Evolutionary conservation across 2,113 vertebrate genomes (phyloP).

Genomic region (Scalopus aquaticus): DNA sequence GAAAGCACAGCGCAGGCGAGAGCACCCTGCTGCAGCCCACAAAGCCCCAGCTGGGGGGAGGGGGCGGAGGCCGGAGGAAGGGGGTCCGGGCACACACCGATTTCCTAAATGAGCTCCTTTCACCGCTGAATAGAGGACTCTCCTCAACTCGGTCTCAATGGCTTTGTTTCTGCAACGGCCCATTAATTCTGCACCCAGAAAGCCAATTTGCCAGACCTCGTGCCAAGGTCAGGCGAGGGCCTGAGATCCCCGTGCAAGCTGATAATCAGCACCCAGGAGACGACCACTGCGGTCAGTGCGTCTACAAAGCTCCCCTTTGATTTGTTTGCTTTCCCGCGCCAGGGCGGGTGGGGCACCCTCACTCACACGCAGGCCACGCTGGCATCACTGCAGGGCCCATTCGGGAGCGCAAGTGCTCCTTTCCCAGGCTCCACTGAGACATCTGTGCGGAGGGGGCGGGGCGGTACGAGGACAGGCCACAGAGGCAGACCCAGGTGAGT

Average conservation of each 20-base stretch:
- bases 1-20: background rate
- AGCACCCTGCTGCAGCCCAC: slow-evolving; percentile 13
- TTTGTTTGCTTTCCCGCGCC: background rate
- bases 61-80: slow-evolving; percentile 38
- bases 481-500: background rate
- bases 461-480: background rate
- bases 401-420: background rate
- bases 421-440: slow-evolving; percentile 3
- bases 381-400: background rate
- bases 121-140: slow-evolving; percentile 23
- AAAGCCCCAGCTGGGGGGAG: slow-evolving; percentile 70
- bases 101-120: slow-evolving; percentile 62
- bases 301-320: slow-evolving; percentile 29
- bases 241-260: slow-evolving; percentile 37
- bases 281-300: background rate
- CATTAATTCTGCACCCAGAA: slow-evolving; percentile 45
- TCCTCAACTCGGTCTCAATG: slow-evolving; percentile 28
- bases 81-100: background rate
- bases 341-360: background rate
- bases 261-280: background rate
- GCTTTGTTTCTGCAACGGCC: slow-evolving; percentile 52
- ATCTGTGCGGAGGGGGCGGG: background rate
- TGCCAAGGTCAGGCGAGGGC: slow-evolving; percentile 62
- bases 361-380: background rate
- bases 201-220: slow-evolving; percentile 26